A percentile compares a stretch with the other conserved stretches of the same genome.
phyloP scores from a whole-genome alignment of 2,113 vertebrate species.

The Tretioscincus oriximinensis region DNA sequence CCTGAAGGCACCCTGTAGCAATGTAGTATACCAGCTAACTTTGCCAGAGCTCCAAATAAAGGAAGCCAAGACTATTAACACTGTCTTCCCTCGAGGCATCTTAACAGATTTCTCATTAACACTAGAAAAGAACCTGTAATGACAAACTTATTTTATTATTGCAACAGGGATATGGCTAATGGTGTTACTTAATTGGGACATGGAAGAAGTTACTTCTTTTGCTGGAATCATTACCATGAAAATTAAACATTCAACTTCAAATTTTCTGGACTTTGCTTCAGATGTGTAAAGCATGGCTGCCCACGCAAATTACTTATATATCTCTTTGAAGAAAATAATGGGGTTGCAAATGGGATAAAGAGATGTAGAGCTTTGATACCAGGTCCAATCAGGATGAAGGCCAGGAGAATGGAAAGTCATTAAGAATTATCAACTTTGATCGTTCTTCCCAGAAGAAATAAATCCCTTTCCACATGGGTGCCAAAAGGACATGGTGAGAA shows the following conservation, averaged over 20 bases:
- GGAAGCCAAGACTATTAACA: constrained; percentile 40
- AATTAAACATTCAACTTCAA: constrained; percentile 37
- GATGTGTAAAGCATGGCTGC: constrained; percentile 29
- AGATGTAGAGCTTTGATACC: background rate
- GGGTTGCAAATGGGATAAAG: constrained; percentile 18
- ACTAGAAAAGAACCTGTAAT: constrained; percentile 44
- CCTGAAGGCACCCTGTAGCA: constrained; percentile 25
- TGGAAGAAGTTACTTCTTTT: constrained; percentile 25
- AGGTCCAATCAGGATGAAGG: background rate
- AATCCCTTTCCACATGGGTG: background rate
- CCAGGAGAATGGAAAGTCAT: background rate
- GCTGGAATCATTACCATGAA: constrained; percentile 35
- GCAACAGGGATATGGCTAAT: constrained; percentile 53
- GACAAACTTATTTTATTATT: constrained; percentile 41
- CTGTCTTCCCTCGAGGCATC: constrained; percentile 43
- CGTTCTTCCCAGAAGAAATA: background rate
- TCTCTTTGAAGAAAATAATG: constrained; percentile 18
- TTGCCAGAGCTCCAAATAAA: constrained; percentile 20
- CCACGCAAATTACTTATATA: constrained; percentile 25
- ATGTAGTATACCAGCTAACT: constrained; percentile 18
- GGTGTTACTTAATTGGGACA: constrained; percentile 34
- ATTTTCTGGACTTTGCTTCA: constrained; percentile 32
- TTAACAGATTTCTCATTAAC: constrained; percentile 57
- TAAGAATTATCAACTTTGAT: background rate
- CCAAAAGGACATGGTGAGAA: too few relatives aligned